Evolutionary conservation across 2,113 vertebrate species (phyloP).

Genomic region (Synodontis membranacea): DNA sequence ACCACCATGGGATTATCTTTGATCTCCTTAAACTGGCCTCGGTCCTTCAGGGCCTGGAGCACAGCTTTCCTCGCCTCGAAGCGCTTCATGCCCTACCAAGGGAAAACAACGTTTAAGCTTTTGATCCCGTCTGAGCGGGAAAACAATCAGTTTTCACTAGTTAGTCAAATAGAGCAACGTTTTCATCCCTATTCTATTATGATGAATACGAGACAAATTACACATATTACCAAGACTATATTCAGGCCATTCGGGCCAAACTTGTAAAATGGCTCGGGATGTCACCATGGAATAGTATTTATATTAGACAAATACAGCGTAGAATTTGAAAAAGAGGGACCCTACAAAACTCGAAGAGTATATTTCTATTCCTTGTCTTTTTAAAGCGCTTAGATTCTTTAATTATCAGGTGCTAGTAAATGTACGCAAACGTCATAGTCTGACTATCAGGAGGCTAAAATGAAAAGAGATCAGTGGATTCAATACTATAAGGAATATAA

Average conservation of each 20-base stretch:
- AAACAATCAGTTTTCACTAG: not conserved
- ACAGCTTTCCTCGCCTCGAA: constrained; percentile 86
- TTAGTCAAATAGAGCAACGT: not conserved
- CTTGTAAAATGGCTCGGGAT: not conserved
- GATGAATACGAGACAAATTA: too few species aligned
- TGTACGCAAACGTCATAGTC: not conserved
- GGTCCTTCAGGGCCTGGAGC: constrained; percentile 80
- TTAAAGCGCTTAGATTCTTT: not conserved
- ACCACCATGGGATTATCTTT: constrained; percentile 95
- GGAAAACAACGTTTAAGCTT: not conserved
- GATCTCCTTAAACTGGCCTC: constrained; percentile 80
- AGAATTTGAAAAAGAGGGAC: not conserved
- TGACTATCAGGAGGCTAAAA: not conserved
- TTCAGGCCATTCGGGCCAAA: not conserved
- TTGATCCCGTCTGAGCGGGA: not conserved
- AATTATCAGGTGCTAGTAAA: not conserved
- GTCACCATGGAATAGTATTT: not conserved
- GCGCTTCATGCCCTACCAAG: constrained; percentile 81
- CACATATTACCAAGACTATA: not conserved
- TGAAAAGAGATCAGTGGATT: not conserved
- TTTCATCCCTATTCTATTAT: not conserved
- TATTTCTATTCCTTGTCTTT: not conserved
- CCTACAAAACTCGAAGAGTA: not conserved
- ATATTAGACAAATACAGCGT: not conserved
- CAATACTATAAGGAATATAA: not conserved